Evolutionary conservation across 2,797 vertebrate genomes (phyloP), one percentile per base, ranked within the genome.

Genomic region (Hydrocynus forskahlii): DNA sequence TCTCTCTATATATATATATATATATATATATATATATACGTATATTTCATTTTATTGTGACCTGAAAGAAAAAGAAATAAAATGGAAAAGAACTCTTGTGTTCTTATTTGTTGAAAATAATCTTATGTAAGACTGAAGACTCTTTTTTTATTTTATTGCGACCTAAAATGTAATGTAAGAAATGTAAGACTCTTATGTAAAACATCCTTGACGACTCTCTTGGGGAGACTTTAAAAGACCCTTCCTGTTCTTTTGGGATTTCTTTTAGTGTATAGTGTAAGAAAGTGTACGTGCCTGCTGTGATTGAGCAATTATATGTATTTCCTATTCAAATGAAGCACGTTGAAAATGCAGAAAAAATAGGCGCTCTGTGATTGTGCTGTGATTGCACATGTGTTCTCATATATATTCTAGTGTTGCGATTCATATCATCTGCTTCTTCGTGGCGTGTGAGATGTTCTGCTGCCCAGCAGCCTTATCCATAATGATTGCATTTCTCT

Each of bases 401-500:
- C 0, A 43, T 14, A 67, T 64, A 57, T 43, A 38, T 50, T 57
- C 16, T 23, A 62, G 2, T 38, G 38, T 45, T 48, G n/a, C 10
- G 23, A 77, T 43, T 76, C 17, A 6, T 40, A 60, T 43, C 10
- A 40, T 43, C 23, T 40, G 3, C 17, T 17, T 40, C 40, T 60
- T 54, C 13, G 4, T 10, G 40, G 45, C 16, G 48, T 29, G 48
- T 59, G 45, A 23, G 75, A 57, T 48, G 60, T 45, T 35, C 38
- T 74, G 23, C 14, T 62, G 62, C 50, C 66, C 29, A n/a, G 35
- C 40, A 12, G 29, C 76, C 62, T 76, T 29, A 64, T 48, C 69
- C n/a, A 45, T 80, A 76, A 80, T 78, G 59, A 63, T 25, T 70
- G 76, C 78, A 79, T 84, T 84, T 79, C 12, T 43, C 43, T 60